Evolutionary conservation across 2,888 invertebrate species (phyloP).

Genomic region (Idaea biselata): DNA sequence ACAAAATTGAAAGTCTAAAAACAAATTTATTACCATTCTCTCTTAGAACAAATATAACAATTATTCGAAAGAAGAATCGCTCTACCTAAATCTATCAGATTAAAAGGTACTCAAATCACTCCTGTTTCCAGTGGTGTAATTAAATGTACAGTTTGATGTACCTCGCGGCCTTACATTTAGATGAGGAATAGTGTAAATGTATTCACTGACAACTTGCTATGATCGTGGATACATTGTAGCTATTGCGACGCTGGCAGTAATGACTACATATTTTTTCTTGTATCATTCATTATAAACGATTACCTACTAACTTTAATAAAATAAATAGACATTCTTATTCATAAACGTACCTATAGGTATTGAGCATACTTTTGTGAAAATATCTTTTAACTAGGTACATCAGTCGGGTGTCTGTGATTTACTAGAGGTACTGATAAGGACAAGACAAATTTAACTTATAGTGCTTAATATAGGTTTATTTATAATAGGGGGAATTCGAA

Average conservation of each 20-base stretch:
- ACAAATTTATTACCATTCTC: not conserved
- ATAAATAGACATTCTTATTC: no score
- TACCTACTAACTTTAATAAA: no score
- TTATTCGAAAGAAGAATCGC: not conserved
- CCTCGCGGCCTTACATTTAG: not conserved
- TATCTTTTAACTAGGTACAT: no score
- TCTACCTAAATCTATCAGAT: not conserved
- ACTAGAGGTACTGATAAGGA: no score
- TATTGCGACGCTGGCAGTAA: not conserved
- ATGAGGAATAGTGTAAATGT: not conserved
- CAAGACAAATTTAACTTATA: no score
- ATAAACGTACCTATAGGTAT: no score
- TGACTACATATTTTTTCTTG: not conserved
- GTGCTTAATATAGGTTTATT: no score
- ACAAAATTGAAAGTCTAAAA: not conserved
- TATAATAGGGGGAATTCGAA: no score
- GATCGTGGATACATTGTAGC: not conserved
- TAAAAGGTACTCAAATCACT: not conserved
- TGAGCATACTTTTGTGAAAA: no score
- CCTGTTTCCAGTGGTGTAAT: not conserved
- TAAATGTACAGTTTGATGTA: not conserved
- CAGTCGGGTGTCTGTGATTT: no score
- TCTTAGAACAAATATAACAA: not conserved
- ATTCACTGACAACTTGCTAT: not conserved
- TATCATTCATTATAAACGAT: no score